Percentiles rank a stretch among this genome's conserved stretches.
Evolutionary conservation across 2,888 invertebrate genomes (phyloP).

Genomic region (Opisthograptis luteolata): DNA sequence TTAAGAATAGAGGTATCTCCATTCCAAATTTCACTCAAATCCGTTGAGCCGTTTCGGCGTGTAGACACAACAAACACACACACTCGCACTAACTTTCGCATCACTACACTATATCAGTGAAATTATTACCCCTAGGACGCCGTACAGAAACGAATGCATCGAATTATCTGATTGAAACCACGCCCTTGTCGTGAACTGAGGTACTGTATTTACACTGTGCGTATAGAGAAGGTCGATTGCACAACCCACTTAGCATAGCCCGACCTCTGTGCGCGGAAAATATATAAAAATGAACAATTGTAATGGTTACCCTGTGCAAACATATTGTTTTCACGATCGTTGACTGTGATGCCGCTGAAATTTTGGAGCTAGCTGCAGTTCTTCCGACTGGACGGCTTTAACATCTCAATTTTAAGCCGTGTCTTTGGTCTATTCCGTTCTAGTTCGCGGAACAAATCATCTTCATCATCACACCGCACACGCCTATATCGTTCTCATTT

Average conservation of each 20-base stretch:
- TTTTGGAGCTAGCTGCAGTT: too few relatives aligned
- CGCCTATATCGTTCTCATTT: too few relatives aligned
- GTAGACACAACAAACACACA: too few relatives aligned
- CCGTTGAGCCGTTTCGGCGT: too few relatives aligned
- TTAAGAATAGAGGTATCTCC: too few relatives aligned
- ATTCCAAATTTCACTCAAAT: too few relatives aligned
- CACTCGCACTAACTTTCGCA: too few relatives aligned
- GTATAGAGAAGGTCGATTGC: slow-evolving; percentile 22
- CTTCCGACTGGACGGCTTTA: neutral
- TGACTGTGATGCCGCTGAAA: neutral
- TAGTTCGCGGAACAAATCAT: too few relatives aligned
- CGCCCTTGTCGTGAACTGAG: neutral
- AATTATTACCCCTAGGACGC: too few relatives aligned
- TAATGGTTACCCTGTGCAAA: slow-evolving; percentile 8
- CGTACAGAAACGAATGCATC: neutral
- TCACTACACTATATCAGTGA: too few relatives aligned
- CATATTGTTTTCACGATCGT: slow-evolving; percentile 6
- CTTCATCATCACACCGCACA: too few relatives aligned
- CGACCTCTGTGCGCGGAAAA: slow-evolving; percentile 22
- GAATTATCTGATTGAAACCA: neutral
- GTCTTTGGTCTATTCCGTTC: neutral
- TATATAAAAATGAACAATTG: slow-evolving; percentile 22
- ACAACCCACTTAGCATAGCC: slow-evolving; percentile 22
- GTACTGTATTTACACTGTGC: slow-evolving; percentile 6
- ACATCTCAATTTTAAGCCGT: neutral